These are phyloP conservation scores for Pachycephus smyrnensis DNA, from an alignment of 2,888 invertebrate species.

Conservation along the genomic window DNA sequence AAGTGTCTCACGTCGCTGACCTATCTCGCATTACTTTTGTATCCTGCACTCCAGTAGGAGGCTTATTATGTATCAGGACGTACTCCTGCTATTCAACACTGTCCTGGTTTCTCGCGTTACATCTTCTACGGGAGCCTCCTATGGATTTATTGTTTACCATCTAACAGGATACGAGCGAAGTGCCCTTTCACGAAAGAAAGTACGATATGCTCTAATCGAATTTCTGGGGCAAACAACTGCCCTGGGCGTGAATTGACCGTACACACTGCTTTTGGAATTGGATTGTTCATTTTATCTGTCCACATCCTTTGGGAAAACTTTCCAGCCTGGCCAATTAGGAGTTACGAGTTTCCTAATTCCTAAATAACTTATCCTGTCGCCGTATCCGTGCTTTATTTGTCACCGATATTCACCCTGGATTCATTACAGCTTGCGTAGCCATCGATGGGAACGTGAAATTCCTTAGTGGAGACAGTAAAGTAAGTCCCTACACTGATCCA, in stretches of 20 bases:
- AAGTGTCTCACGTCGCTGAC: background rate
- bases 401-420: background rate
- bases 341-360: background rate
- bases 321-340: constrained; percentile 1
- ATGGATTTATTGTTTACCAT: background rate
- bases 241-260: background rate
- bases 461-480: background rate
- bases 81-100: background rate
- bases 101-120: background rate
- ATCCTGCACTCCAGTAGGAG: background rate
- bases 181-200: background rate
- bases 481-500: background rate
- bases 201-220: background rate
- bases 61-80: background rate
- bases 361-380: background rate
- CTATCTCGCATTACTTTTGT: background rate
- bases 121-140: background rate
- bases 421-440: background rate
- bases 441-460: background rate
- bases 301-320: constrained; percentile 3
- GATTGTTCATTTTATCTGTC: background rate
- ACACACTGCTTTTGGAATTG: background rate
- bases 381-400: background rate
- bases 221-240: background rate
- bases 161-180: background rate